These are phyloP conservation scores for Cephus runcator DNA, from an alignment of 2,888 invertebrate genomes.

Conservation along the genomic window DNA sequence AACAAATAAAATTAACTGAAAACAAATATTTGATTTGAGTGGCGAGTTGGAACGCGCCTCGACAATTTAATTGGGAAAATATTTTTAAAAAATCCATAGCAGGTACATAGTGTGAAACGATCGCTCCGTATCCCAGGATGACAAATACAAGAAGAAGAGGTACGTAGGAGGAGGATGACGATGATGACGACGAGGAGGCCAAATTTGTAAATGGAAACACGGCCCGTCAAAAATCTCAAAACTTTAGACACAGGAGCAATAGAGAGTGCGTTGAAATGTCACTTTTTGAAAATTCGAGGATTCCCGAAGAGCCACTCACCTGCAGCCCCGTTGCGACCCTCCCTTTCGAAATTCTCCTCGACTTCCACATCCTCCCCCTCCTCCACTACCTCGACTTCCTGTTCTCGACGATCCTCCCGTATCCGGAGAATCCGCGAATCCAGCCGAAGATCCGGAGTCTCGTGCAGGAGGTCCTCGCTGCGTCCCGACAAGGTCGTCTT, in stretches of 20 bases:
- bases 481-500: not conserved
- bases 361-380: conserved; percentile 28
- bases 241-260: not conserved
- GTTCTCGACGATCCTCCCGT: conserved; percentile 1
- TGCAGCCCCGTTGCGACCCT: conserved; percentile 45
- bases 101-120: not conserved
- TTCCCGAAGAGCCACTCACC: conserved; percentile 61
- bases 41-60: conserved; percentile 45
- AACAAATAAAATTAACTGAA: conserved; percentile 6
- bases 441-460: not conserved
- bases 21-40: not conserved
- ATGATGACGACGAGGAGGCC: conserved; percentile 14
- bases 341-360: conserved; percentile 33
- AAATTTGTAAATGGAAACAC: not conserved
- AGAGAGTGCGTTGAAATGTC: conserved; percentile 16
- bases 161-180: conserved; percentile 24
- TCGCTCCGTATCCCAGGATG: not conserved
- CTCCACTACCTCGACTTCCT: conserved; percentile 19
- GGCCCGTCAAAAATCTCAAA: not conserved
- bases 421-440: not conserved
- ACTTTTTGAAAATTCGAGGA: conserved; percentile 55
- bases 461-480: not conserved
- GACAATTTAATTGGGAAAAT: not conserved
- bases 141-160: conserved; percentile 9
- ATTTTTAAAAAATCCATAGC: not conserved